A percentile compares a stretch with the other conserved stretches of the same genome.
These are phyloP conservation scores for Caprella mutica DNA, from an alignment of 2,888 invertebrate genomes.

Conservation along the genomic window DNA sequence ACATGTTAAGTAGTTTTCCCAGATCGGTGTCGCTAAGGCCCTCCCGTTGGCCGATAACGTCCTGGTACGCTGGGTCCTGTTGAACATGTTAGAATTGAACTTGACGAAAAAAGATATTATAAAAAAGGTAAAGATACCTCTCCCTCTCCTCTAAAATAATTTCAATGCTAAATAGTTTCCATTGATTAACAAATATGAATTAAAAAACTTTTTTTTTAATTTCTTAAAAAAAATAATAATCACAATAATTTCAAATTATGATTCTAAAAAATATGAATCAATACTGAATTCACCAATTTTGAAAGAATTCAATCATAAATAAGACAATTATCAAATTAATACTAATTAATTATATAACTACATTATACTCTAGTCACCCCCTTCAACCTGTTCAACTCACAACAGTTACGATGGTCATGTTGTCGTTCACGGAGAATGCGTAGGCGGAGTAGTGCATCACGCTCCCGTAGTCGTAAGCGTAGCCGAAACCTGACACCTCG, in stretches of 20 bases:
- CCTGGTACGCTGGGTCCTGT: neutral
- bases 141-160: no score
- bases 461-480: constrained; percentile 46
- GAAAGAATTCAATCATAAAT: neutral
- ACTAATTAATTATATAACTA: no score
- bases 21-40: constrained; percentile 13
- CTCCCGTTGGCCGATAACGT: constrained; percentile 13
- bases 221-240: no score
- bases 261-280: neutral
- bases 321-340: neutral
- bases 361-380: no score
- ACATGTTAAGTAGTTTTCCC: constrained; percentile 21
- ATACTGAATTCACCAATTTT: neutral
- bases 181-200: no score
- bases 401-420: neutral
- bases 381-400: neutral
- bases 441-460: constrained; percentile 48
- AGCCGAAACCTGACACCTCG: constrained; percentile 42
- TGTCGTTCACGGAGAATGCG: constrained; percentile 38
- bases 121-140: no score
- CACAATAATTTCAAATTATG: neutral
- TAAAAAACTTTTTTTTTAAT: no score
- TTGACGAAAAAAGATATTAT: no score
- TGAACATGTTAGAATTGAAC: no score
- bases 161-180: no score